Evolutionary conservation across 2,797 vertebrate genomes (phyloP), one percentile per base, ranked within the genome.

Genomic region (Chloroceryle inda): DNA sequence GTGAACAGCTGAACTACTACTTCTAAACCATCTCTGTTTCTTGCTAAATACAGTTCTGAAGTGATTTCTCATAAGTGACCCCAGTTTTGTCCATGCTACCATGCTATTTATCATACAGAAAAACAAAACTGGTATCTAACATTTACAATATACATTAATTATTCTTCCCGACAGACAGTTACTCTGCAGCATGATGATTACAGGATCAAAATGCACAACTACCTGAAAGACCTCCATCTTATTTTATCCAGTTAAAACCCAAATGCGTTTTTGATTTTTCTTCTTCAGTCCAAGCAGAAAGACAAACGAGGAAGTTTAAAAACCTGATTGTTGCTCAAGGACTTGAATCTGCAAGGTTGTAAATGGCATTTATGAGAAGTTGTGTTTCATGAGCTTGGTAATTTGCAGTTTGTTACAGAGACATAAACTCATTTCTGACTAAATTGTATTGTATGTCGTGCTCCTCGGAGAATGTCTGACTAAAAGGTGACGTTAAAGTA

Each of bases 321-420:
- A 80, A 77, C 85, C 86, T 68, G 81, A 92, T 23, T 62, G 72
- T 58, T 71, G 79, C 94, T 95, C 11, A n/a, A 94, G 88, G 85
- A 96, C 83, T 88, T 24, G 5, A 93, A 75, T 79, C 55, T 88
- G 17, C 35, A 66, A 72, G 75, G 82, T 59, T 97, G 69, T 35
- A 73, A 85, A 85, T 64, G 67, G 93, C 94, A 95, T 96, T 98
- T 94, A 94, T 64, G 69, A 85, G 92, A 88, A 86, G 82, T 75
- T 89, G 94, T 90, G 76, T 81, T 94, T 63, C 71, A 59, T 15
- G 50, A 55, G 66, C 64, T 88, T 55, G 78, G 82, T 79, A 96
- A 97, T 96, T 96, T 95, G 92, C 92, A 94, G 87, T 94, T 92
- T 94, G 88, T 96, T 96, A 88, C 75, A 92, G 96, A 97, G 90